Base-by-base conservation (phyloP, 2,888 invertebrate genomes). In the Operophtera brumata region DNA sequence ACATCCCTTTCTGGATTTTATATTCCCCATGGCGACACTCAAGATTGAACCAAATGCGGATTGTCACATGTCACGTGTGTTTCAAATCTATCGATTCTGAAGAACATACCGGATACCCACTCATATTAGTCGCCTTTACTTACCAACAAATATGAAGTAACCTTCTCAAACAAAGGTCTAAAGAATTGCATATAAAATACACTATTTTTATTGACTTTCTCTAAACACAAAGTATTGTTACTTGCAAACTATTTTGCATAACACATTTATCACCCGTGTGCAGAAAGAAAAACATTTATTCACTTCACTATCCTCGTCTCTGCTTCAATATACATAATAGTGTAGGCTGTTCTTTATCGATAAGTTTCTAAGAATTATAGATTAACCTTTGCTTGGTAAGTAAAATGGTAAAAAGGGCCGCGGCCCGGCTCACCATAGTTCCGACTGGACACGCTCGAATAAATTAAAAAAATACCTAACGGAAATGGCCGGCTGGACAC, bases 241-340 rank as follows among this genome's bases (percentile, higher is more conserved):
- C 32, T 48, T 62, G 56, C 52, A 54, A 61, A 55, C 62, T 70
- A 71, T 73, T 73, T 69, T 68, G 64, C 67, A 70, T 68, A 67
- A 63, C 68, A 62, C 66, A 75, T 80, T 76, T 69, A 66, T 75
- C 71, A 70, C 47, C 36, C 14, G 63, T 56, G 44, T 57, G 54
- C 45, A 62, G 72, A 72, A 70, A 63, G 64, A 51, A 65, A 69
- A 65, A 71, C 67, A 75, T 78, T 73, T 69, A 67, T 73, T 69
- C 52, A 74, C 69, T 74, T 70, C 65, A 64, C 55, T 35, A 40
- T 47, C 57, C 58, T 57, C 48, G 53, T 61, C 63, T 56, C 39
- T 39, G 41, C 51, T 57, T 11, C 37, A 44, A 49, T 57, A 56
- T 28, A 36, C 10, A 30, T 30, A 30, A 30, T 34, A n/a, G 34